phyloP scores from a whole-genome alignment of 1,140 invertebrate genomes.

The Batillaria attramentaria region DNA sequence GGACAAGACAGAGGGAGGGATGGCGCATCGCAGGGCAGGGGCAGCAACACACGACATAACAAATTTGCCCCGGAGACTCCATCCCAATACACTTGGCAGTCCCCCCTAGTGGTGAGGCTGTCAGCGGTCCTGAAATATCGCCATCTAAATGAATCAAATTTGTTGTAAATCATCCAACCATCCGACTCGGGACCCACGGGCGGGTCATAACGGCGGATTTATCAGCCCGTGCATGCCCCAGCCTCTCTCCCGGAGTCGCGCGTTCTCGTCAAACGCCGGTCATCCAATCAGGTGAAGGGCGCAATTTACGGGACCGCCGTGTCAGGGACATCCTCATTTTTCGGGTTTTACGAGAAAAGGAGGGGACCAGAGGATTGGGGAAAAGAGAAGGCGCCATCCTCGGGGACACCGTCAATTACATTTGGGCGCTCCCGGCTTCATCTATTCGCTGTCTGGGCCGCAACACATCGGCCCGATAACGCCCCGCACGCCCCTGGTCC shows the following conservation, averaged over 20 bases:
- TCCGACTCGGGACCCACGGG: slow-evolving; percentile 29
- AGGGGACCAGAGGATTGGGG: slow-evolving; percentile 22
- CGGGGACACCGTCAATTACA: slow-evolving; percentile 33
- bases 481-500: neutral
- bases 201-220: slow-evolving; percentile 38
- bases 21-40: slow-evolving; percentile 1
- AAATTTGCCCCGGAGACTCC: slow-evolving; percentile 32
- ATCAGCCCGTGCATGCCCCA: slow-evolving; percentile 37
- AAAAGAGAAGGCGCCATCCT: slow-evolving; percentile 29
- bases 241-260: slow-evolving; percentile 26
- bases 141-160: slow-evolving; percentile 47
- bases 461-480: slow-evolving; percentile 22
- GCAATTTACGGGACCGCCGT: slow-evolving; percentile 34
- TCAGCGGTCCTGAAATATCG: slow-evolving; percentile 39
- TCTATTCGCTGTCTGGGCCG: slow-evolving; percentile 34
- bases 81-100: slow-evolving; percentile 34
- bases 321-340: slow-evolving; percentile 38
- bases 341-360: slow-evolving; percentile 35
- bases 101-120: slow-evolving; percentile 30
- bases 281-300: slow-evolving; percentile 33
- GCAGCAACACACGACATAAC: slow-evolving; percentile 26
- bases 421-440: slow-evolving; percentile 33
- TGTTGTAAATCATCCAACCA: slow-evolving; percentile 42
- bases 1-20: slow-evolving; percentile 21
- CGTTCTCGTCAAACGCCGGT: slow-evolving; percentile 32